Base-by-base conservation (phyloP, 2,888 invertebrate genomes). In the Myathropa florea region DNA sequence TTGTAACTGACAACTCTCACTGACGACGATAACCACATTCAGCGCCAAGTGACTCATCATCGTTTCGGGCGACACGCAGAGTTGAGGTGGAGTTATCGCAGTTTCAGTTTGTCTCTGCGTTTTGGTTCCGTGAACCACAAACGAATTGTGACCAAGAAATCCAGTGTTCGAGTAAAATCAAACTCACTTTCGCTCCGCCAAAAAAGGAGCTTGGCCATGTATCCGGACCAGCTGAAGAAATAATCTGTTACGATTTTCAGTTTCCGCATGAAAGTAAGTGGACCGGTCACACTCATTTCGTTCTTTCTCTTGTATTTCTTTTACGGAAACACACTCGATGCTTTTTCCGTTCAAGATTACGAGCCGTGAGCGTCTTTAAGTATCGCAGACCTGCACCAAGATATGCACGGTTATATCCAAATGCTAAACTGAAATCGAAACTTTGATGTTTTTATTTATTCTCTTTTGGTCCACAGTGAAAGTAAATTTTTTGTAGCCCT, bases 101-200 rank as follows among this genome's bases (percentile, higher is more conserved):
- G 14, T 75, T 26, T 63, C 39, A 24, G 46, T 63, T 78, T 39
- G 65, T 33, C 26, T 59, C 30, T 61, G 28, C 24, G 21, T 75
- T 57, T 72, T 70, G 73, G 10, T 64, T 53, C 70, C 60, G 18
- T 46, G 73, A 59, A 70, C 64, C 53, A 75, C 80, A 78, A 72
- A 59, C 60, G 30, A 80, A 80, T 30, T 80, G 70, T 81, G 81
- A 71, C 84, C 84, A 84, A 84, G 67, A 84, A 75, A 64, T 64
- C 75, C 39, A 83, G 75, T 75, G 60, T n/a, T n/a, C n/a, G n/a
- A n/a, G n/a, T 60, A 63, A 84, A 84, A 84, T 71, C 71, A 76
- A 71, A 81, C 76, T 81, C 81, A 84, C 84, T 84, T 84, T 84
- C 84, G 76, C 84, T 71, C 28, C 65, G 55, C 59, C 59, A 73